phyloP scores from a whole-genome alignment of 2,113 vertebrate species.

The Equus przewalskii region DNA sequence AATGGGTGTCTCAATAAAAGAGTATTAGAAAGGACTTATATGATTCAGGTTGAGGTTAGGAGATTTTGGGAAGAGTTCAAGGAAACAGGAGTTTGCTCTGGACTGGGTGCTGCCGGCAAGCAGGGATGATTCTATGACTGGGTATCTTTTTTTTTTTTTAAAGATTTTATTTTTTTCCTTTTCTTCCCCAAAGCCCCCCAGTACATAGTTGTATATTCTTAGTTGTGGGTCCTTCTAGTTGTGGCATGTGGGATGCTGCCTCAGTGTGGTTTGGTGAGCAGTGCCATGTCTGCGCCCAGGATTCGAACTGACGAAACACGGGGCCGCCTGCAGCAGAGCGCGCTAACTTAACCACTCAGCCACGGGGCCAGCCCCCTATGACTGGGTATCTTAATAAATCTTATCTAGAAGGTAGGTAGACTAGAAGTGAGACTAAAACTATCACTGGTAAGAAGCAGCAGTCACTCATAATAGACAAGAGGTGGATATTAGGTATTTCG shows the following conservation, averaged over 20 bases:
- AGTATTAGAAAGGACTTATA: background rate
- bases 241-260: too few relatives aligned
- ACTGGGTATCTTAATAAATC: background rate
- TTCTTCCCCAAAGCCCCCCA: too few relatives aligned
- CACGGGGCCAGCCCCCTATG: background rate
- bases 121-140: background rate
- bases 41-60: background rate
- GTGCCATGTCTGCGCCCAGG: too few relatives aligned
- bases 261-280: too few relatives aligned
- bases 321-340: too few relatives aligned
- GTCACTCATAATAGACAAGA: background rate
- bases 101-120: background rate
- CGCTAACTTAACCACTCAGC: too few relatives aligned
- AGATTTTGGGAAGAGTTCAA: background rate
- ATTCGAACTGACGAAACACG: too few relatives aligned
- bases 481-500: background rate
- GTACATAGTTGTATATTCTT: too few relatives aligned
- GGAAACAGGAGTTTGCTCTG: background rate
- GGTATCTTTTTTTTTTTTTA: background rate
- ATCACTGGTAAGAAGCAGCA: background rate
- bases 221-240: too few relatives aligned
- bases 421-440: background rate
- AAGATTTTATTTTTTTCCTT: too few relatives aligned
- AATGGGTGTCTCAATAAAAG: background rate
- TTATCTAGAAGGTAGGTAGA: background rate